phyloP scores from a whole-genome alignment of 2,888 invertebrate species.

The Hirudinaria manillensis region DNA sequence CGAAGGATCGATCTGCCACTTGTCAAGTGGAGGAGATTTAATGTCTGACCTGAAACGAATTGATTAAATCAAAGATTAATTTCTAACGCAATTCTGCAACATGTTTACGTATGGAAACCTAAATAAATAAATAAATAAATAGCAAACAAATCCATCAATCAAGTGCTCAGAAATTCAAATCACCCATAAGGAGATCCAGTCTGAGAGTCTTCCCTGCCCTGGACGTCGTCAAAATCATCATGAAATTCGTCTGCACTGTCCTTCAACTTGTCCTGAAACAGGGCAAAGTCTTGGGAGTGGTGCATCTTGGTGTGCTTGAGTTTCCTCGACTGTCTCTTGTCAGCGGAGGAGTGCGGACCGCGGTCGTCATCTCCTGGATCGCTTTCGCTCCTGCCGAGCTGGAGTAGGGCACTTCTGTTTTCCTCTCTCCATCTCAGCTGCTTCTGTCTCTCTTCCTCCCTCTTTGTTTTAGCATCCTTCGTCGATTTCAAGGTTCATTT shows the following conservation, averaged over 20 bases:
- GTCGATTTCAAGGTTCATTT: neutral
- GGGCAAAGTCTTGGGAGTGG: slow-evolving; percentile 21
- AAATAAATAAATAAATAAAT: neutral
- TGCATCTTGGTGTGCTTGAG: slow-evolving; percentile 14
- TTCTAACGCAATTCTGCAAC: neutral
- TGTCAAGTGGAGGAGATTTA: neutral
- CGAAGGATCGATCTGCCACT: neutral
- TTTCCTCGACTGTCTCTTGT: neutral
- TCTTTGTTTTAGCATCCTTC: slow-evolving; percentile 52
- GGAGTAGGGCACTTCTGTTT: slow-evolving; percentile 40
- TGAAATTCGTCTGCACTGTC: neutral
- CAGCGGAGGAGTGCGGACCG: neutral
- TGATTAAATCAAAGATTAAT: too few species aligned
- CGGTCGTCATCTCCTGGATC: slow-evolving; percentile 13
- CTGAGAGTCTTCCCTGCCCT: neutral
- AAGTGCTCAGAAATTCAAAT: neutral
- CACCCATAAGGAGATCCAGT: slow-evolving; percentile 14
- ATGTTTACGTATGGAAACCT: neutral
- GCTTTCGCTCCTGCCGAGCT: slow-evolving; percentile 16
- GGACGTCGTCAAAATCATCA: slow-evolving; percentile 1
- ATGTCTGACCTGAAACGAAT: neutral
- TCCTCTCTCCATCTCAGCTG: slow-evolving; percentile 52
- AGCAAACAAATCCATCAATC: neutral
- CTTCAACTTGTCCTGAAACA: neutral
- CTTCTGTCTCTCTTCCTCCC: slow-evolving; percentile 48